These are phyloP conservation scores for Teleogryllus occipitalis DNA, from an alignment of 1,140 invertebrate species.

Conservation along the genomic window DNA sequence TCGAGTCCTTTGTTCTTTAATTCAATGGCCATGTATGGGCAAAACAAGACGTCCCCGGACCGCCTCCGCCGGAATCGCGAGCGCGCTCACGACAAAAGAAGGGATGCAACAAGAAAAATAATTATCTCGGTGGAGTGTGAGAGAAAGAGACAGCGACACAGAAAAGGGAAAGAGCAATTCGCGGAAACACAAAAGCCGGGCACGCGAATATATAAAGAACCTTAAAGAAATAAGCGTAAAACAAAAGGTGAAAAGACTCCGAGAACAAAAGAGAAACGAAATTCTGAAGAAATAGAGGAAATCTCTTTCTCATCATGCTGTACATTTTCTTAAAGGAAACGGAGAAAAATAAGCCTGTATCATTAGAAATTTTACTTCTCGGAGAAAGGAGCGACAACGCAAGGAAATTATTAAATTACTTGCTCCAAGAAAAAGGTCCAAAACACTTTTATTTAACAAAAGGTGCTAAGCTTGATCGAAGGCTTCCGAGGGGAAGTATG, in stretches of 20 bases:
- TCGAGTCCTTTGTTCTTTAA: slow-evolving; percentile 14
- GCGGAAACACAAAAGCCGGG: slow-evolving; percentile 14
- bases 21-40: slow-evolving; percentile 14
- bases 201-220: slow-evolving; percentile 14
- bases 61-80: background rate
- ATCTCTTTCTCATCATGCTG: background rate
- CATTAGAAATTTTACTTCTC: background rate
- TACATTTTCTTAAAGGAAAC: background rate
- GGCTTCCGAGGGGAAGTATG: background rate
- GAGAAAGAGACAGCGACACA: background rate
- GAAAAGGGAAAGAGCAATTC: slow-evolving; percentile 6
- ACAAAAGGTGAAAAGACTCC: slow-evolving; percentile 11
- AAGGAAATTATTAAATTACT: background rate
- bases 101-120: slow-evolving; percentile 16
- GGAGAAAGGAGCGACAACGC: background rate
- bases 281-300: slow-evolving; percentile 5
- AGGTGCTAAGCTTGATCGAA: background rate
- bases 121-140: slow-evolving; percentile 7
- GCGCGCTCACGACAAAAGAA: background rate
- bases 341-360: background rate
- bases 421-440: background rate
- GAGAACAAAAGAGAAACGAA: slow-evolving; percentile 14
- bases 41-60: background rate
- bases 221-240: slow-evolving; percentile 14
- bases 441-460: background rate